Percentiles rank a stretch among this genome's conserved stretches.
Conservation (phyloP, 2,888 invertebrate genomes). For the Gandaritis pyraliata region DNA sequence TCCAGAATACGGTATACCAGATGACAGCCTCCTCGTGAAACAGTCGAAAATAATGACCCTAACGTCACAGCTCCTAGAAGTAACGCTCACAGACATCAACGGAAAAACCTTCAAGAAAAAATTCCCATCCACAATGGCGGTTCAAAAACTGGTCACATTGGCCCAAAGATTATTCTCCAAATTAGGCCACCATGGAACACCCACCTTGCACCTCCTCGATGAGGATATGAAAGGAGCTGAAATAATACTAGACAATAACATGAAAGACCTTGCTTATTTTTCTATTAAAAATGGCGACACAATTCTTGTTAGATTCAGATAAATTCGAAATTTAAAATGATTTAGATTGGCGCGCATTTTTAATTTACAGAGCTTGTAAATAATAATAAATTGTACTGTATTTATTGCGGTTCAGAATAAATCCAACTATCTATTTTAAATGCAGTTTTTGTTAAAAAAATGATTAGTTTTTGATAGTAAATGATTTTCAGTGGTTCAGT, state of each 20-base stretch:
- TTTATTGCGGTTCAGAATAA: constrained; percentile 72
- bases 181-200: constrained; percentile 62
- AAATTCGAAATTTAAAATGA: constrained; percentile 47
- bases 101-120: constrained; percentile 88
- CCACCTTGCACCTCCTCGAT: constrained; percentile 81
- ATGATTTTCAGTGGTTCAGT: no score
- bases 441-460: constrained; percentile 44
- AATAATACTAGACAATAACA: constrained; percentile 91
- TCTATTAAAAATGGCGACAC: constrained; percentile 93
- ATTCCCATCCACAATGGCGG: constrained; percentile 90
- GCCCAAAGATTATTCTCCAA: constrained; percentile 89
- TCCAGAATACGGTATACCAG: constrained; percentile 92
- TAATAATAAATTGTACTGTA: constrained; percentile 74
- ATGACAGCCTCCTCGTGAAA: constrained; percentile 87
- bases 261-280: constrained; percentile 92
- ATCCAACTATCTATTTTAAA: constrained; percentile 73
- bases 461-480: no score
- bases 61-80: constrained; percentile 87
- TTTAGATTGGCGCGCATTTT: constrained; percentile 52
- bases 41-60: constrained; percentile 84
- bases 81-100: constrained; percentile 79
- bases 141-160: constrained; percentile 92
- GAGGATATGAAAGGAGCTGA: constrained; percentile 86
- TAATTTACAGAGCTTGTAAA: constrained; percentile 68
- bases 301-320: constrained; percentile 88